phyloP scores from a whole-genome alignment of 2,888 invertebrate species.

The Trissolcus japonicus region DNA sequence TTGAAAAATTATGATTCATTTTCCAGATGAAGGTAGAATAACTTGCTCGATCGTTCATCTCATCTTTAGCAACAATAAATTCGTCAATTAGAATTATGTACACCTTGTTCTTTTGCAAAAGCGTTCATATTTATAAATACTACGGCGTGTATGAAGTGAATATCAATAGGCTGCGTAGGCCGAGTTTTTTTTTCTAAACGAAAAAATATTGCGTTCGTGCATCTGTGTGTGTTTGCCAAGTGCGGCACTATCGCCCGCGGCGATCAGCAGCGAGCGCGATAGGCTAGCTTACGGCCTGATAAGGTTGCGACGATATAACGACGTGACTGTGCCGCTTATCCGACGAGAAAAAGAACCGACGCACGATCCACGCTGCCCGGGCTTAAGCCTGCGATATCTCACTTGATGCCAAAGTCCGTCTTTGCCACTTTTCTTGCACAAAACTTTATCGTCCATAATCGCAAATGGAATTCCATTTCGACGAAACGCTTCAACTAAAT shows the following conservation, averaged over 20 bases:
- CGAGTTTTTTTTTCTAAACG: slow-evolving; percentile 35
- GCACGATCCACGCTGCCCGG: slow-evolving; percentile 56
- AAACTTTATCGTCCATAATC: slow-evolving; percentile 54
- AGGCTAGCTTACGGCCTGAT: slow-evolving; percentile 65
- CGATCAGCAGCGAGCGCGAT: slow-evolving; percentile 66
- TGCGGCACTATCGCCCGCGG: slow-evolving; percentile 59
- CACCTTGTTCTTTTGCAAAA: not conserved
- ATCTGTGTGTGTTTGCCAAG: slow-evolving; percentile 33
- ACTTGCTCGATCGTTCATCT: slow-evolving; percentile 22
- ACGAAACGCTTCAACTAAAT: slow-evolving; percentile 35
- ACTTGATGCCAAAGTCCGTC: slow-evolving; percentile 59
- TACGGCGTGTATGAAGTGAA: slow-evolving; percentile 5
- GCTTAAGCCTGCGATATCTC: slow-evolving; percentile 60
- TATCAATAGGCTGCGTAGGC: slow-evolving; percentile 36
- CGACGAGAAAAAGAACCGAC: slow-evolving; percentile 53
- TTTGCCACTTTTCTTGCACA: slow-evolving; percentile 52
- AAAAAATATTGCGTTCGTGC: slow-evolving; percentile 23
- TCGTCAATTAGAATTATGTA: slow-evolving; percentile 4
- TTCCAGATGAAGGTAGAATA: not conserved
- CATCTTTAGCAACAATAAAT: slow-evolving; percentile 22
- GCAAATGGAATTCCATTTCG: slow-evolving; percentile 51
- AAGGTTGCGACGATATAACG: slow-evolving; percentile 61
- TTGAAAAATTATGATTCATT: not conserved
- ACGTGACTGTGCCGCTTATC: slow-evolving; percentile 57
- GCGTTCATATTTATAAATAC: slow-evolving; percentile 2